Percentiles rank a stretch among this genome's conserved stretches.
phyloP scores from a whole-genome alignment of 2,888 invertebrate species.

The Dicyrtomina minuta region DNA sequence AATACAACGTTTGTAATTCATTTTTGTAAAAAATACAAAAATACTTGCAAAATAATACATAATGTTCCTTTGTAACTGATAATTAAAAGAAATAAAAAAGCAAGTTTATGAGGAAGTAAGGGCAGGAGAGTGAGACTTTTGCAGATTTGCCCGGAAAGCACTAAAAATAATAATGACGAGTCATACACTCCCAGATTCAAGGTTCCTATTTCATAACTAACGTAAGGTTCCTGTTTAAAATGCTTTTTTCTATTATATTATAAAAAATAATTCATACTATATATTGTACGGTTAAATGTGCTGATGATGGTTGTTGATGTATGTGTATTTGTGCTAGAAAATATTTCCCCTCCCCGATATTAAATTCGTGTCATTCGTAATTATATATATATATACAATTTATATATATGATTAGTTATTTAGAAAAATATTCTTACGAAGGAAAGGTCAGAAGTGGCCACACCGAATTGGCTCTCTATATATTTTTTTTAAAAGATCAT shows the following conservation, averaged over 20 bases:
- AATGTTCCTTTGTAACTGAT: too few relatives aligned
- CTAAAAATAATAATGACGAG: slow-evolving; percentile 19
- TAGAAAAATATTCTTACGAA: neutral
- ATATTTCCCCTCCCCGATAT: slow-evolving; percentile 5
- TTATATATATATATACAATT: neutral
- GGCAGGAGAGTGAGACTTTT: too few relatives aligned
- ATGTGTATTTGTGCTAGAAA: slow-evolving; percentile 38
- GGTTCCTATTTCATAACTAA: slow-evolving; percentile 58
- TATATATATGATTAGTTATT: too few relatives aligned
- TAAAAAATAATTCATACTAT: slow-evolving; percentile 38
- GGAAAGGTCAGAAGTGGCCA: too few relatives aligned
- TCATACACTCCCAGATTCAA: slow-evolving; percentile 56
- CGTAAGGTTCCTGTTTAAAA: slow-evolving; percentile 58
- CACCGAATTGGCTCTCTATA: too few relatives aligned
- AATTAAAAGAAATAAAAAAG: too few relatives aligned
- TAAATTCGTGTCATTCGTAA: neutral
- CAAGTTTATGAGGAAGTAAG: too few relatives aligned
- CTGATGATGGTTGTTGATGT: slow-evolving; percentile 43
- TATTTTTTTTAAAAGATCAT: too few relatives aligned
- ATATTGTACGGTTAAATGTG: slow-evolving; percentile 39
- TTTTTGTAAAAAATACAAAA: too few relatives aligned
- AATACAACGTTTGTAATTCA: too few relatives aligned
- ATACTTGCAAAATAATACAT: too few relatives aligned
- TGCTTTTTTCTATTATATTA: slow-evolving; percentile 56
- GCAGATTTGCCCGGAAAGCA: slow-evolving; percentile 21